Base-by-base conservation (phyloP, 2,888 invertebrate species). In the Subacronicta megacephala region DNA sequence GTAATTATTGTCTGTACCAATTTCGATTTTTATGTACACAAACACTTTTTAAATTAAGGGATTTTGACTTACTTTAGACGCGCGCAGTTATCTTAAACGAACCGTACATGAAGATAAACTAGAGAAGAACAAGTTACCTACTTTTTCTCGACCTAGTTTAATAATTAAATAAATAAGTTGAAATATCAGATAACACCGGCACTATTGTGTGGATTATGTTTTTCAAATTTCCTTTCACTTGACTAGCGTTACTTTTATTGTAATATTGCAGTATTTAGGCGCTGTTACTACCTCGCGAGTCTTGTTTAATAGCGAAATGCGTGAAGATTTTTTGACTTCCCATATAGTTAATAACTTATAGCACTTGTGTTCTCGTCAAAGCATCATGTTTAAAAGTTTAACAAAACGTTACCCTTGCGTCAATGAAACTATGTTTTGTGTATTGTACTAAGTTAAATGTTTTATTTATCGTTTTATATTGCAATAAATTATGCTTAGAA, bases 401-500 rank as follows among this genome's bases (percentile, higher is more conserved):
- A 16, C 29, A 4, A 45, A 45, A 31, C 23, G 20, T 62, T 51
- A 56, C 38, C 43, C 43, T 23, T 51, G 10, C 46, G 36, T 47
- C 43, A 40, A 40, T 37, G 36, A 42, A 35, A 46, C 29, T n/a
- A 12, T 45, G 44, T 52, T 41, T 17, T 1, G 29, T 35, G 43
- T 61, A 38, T 33, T 61, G 45, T 70, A 58, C 16, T 55, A 61
- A 64, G 52, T 58, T 12, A 55, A 58, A 53, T 50, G 42, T 62
- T 74, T 74, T 77, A 81, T 80, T 81, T 76, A 75, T 68, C 75
- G 46, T 68, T 75, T 79, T 78, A 75, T 72, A 71, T 64, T 72
- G 63, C 66, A 78, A 76, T 80, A 80, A 78, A 81, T 20, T 69
- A 53, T 52, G 76, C 77, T 75, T 71, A 50, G 43, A 15, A n/a